phyloP scores from a whole-genome alignment of 2,797 vertebrate species.

The Pelodytes ibericus region DNA sequence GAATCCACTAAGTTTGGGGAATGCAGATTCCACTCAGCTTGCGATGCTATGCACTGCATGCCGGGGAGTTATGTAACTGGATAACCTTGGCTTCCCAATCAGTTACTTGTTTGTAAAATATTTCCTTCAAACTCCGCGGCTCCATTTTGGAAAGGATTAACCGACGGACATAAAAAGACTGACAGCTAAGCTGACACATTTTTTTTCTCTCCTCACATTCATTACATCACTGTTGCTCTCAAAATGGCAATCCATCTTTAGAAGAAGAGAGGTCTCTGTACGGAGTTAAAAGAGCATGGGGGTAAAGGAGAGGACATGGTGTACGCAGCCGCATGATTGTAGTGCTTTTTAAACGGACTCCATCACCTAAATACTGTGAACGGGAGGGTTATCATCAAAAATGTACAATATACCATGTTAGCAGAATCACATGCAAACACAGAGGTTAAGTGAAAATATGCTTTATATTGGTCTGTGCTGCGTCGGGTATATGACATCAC shows the following conservation, averaged over 20 bases:
- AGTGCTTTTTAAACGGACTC: too few relatives aligned
- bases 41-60: not conserved
- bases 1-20: constrained; percentile 9
- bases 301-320: too few relatives aligned
- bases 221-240: constrained; percentile 23
- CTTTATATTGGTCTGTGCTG: too few relatives aligned
- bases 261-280: not conserved
- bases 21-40: constrained; percentile 20
- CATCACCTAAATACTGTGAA: too few relatives aligned
- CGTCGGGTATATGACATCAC: too few relatives aligned
- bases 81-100: constrained; percentile 14
- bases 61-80: constrained; percentile 22
- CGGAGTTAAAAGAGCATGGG: too few relatives aligned
- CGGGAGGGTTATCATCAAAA: too few relatives aligned
- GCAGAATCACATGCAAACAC: too few relatives aligned
- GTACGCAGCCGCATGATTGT: too few relatives aligned
- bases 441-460: too few relatives aligned
- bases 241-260: not conserved
- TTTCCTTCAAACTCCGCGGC: not conserved
- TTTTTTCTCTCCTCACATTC: constrained; percentile 10
- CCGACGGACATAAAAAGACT: constrained; percentile 12
- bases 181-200: constrained; percentile 2
- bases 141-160: constrained; percentile 18
- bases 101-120: constrained; percentile 26
- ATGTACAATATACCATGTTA: too few relatives aligned